Percentiles rank a stretch among this genome's conserved stretches.
phyloP scores from a whole-genome alignment of 2,888 invertebrate genomes.

The Oxycera nigricornis region DNA sequence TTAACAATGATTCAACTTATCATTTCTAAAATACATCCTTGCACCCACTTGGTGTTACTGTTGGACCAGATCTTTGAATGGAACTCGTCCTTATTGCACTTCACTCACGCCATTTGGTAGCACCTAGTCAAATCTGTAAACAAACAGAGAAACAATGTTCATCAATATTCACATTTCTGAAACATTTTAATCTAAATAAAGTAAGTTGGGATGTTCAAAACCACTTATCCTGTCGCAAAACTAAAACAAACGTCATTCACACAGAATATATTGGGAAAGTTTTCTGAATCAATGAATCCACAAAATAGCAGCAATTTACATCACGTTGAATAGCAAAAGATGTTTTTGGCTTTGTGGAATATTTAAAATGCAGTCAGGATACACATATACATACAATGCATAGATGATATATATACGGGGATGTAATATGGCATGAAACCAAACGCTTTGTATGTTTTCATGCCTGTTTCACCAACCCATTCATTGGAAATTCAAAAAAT shows the following conservation, averaged over 20 bases:
- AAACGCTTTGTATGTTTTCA: neutral
- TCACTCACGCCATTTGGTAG: too few relatives aligned
- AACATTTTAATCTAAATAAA: neutral
- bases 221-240: conserved; percentile 6
- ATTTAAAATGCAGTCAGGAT: too few relatives aligned
- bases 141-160: neutral
- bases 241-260: too few relatives aligned
- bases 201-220: neutral
- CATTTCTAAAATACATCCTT: too few relatives aligned
- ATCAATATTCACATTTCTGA: neutral
- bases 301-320: conserved; percentile 27
- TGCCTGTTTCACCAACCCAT: too few relatives aligned
- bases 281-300: neutral
- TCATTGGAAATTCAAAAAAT: conserved; percentile 6
- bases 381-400: neutral
- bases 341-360: too few relatives aligned
- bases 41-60: too few relatives aligned
- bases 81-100: too few relatives aligned
- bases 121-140: neutral
- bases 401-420: neutral
- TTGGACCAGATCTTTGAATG: too few relatives aligned
- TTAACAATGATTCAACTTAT: too few relatives aligned
- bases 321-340: conserved; percentile 15
- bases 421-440: neutral
- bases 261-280: neutral